Conservation (phyloP, 2,797 vertebrate genomes). For the Hyperoplus immaculatus region DNA sequence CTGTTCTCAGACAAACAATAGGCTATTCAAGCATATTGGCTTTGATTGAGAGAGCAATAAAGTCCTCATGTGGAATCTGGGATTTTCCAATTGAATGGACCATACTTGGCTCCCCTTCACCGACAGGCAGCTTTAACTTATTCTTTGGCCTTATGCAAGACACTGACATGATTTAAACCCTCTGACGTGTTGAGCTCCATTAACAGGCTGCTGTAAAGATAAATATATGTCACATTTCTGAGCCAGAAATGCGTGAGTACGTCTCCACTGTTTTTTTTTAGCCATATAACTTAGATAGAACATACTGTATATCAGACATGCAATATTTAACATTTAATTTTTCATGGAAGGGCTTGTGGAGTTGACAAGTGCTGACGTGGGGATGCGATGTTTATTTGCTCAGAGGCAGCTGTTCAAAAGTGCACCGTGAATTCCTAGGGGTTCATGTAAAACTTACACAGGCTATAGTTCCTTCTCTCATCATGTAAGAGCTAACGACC, state of each 20-base stretch:
- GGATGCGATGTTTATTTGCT: neutral
- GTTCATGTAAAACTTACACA: neutral
- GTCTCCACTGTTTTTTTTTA: conserved; percentile 16
- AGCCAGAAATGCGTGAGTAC: conserved; percentile 21
- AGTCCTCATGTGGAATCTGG: conserved; percentile 32
- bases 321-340: neutral
- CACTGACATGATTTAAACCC: neutral
- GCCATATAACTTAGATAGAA: neutral
- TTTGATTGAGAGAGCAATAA: conserved; percentile 17
- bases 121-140: conserved; percentile 1
- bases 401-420: neutral
- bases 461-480: no score
- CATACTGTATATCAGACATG: neutral
- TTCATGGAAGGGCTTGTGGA: neutral
- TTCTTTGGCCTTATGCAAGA: conserved; percentile 13
- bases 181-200: neutral
- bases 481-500: no score
- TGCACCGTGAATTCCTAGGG: neutral
- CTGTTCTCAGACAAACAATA: conserved; percentile 18
- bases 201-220: neutral
- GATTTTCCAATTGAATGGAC: conserved; percentile 22
- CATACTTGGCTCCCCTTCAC: neutral
- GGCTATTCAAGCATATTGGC: conserved; percentile 19
- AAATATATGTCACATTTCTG: neutral
- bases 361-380: neutral